Percentiles rank a stretch among this genome's conserved stretches.
Evolutionary conservation across 2,888 invertebrate genomes (phyloP).

Genomic region (Zygaena filipendulae): DNA sequence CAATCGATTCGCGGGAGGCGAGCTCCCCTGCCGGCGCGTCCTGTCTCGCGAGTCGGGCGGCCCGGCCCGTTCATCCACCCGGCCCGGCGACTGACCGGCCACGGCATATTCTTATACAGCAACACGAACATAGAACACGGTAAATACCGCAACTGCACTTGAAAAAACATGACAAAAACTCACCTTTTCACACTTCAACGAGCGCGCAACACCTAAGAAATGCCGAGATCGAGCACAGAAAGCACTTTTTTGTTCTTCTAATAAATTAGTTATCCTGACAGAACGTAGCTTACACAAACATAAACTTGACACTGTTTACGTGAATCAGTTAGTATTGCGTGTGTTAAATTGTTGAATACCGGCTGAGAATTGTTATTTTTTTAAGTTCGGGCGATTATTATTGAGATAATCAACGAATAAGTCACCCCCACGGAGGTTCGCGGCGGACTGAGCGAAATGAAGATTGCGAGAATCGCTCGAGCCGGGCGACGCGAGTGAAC

Average conservation of each 20-base stretch:
- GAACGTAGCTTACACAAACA: constrained; percentile 39
- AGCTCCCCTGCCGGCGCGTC: constrained; percentile 38
- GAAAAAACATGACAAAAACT: constrained; percentile 48
- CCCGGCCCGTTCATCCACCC: constrained; percentile 27
- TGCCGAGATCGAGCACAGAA: constrained; percentile 55
- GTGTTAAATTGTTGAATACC: constrained; percentile 26
- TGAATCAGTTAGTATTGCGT: constrained; percentile 21
- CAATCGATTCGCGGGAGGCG: constrained; percentile 53
- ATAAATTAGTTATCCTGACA: too few relatives aligned
- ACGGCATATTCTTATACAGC: constrained; percentile 21
- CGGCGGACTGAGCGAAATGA: constrained; percentile 56
- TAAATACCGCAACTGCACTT: too few relatives aligned
- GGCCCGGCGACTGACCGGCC: constrained; percentile 23
- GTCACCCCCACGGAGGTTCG: constrained; percentile 47
- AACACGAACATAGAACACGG: background rate
- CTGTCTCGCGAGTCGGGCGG: constrained; percentile 5
- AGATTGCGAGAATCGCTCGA: constrained; percentile 46
- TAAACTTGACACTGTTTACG: constrained; percentile 42
- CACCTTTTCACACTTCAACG: constrained; percentile 57
- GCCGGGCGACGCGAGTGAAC: constrained; percentile 43
- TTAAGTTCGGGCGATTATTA: constrained; percentile 18
- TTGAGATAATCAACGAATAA: constrained; percentile 19
- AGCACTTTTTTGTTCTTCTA: constrained; percentile 48
- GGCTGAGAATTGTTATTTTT: constrained; percentile 28
- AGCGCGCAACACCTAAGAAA: constrained; percentile 48